These are phyloP conservation scores for Heterohyrax brucei DNA, from an alignment of 2,797 vertebrate genomes.

Conservation along the genomic window DNA sequence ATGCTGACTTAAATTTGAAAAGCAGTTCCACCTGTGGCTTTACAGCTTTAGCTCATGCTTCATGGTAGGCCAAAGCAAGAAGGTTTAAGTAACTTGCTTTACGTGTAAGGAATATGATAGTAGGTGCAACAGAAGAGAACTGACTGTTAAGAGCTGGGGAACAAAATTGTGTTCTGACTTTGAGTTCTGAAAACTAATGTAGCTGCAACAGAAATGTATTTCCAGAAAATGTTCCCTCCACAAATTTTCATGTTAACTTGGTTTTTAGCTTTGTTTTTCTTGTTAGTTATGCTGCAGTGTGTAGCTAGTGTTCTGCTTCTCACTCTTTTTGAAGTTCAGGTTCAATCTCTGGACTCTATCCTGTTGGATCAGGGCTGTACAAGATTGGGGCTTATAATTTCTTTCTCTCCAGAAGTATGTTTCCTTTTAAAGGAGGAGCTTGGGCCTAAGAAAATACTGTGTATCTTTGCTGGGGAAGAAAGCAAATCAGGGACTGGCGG, in stretches of 20 bases:
- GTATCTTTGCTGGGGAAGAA: not conserved
- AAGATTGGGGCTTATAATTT: not conserved
- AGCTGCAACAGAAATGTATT: not conserved
- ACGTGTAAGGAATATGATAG: not conserved
- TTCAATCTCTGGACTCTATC: not conserved
- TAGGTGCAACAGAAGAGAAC: not conserved
- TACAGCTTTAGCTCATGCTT: not conserved
- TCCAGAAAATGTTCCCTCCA: fast-evolving
- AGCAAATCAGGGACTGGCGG: fast-evolving
- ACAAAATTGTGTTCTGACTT: not conserved
- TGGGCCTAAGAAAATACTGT: not conserved
- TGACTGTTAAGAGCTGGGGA: not conserved
- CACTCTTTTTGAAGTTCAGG: not conserved
- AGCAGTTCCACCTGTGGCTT: not conserved
- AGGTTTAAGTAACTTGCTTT: not conserved
- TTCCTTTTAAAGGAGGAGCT: slow-evolving; percentile 3
- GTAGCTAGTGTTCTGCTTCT: not conserved
- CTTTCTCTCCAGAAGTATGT: not conserved
- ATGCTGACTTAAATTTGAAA: not conserved
- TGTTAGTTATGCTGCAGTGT: fast-evolving
- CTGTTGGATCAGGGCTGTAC: not conserved
- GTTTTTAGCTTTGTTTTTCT: not conserved
- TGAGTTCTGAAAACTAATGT: not conserved
- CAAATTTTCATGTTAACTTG: fast-evolving
- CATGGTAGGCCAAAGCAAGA: not conserved